Evolutionary conservation across 2,888 invertebrate genomes (phyloP).

Genomic region (Drosophila gaucha): DNA sequence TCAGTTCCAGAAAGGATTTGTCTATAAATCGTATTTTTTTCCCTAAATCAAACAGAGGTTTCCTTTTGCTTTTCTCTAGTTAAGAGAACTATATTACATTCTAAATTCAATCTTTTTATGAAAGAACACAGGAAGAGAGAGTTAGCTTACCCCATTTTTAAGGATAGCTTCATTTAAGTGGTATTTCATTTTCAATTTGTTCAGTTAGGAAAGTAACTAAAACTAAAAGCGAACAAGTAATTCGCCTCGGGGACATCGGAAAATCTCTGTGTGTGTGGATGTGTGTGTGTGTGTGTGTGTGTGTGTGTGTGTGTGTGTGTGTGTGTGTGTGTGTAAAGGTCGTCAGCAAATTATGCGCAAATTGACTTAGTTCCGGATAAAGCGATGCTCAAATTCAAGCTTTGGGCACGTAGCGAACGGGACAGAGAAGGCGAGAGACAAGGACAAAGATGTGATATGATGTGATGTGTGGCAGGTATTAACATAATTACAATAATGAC

Average conservation of each 20-base stretch:
- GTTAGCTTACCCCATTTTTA: no score
- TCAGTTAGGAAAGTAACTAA: no score
- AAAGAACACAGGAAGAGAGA: no score
- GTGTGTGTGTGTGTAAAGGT: constrained; percentile 34
- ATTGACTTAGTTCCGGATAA: constrained; percentile 60
- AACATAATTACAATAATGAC: constrained; percentile 77
- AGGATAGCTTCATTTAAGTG: no score
- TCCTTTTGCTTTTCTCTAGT: no score
- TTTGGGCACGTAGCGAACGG: constrained; percentile 18
- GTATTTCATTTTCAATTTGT: no score
- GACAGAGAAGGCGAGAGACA: background rate
- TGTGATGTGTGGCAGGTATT: constrained; percentile 41
- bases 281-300: constrained; percentile 18
- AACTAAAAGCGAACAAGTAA: no score
- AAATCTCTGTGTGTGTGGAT: background rate
- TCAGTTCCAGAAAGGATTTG: no score
- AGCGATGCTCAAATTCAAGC: background rate
- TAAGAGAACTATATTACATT: no score
- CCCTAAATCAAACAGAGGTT: no score
- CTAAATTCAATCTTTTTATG: no score
- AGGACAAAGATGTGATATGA: constrained; percentile 8
- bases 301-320: background rate
- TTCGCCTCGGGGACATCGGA: background rate
- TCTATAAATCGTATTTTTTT: no score
- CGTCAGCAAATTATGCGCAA: constrained; percentile 72